A percentile compares a stretch with the other conserved stretches of the same genome.
phyloP scores from a whole-genome alignment of 2,888 invertebrate genomes.

The Conus canariensis region DNA sequence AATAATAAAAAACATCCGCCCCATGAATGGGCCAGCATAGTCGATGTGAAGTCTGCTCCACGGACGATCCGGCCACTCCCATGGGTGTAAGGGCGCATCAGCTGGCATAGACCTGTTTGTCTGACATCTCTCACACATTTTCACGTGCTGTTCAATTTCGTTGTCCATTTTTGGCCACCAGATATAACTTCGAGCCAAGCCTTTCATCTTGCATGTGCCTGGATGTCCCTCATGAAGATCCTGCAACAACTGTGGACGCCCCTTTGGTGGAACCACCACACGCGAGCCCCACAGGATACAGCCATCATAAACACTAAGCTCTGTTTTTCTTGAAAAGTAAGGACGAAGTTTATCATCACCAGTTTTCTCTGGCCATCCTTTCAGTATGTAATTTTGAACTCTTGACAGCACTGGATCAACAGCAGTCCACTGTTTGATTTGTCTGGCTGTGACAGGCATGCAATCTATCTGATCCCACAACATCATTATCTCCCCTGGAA shows the following conservation, averaged over 20 bases:
- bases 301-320: constrained; percentile 7
- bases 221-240: constrained; percentile 46
- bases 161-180: constrained; percentile 29
- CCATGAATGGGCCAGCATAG: neutral
- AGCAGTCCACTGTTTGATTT: too few relatives aligned
- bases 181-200: constrained; percentile 13
- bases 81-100: constrained; percentile 59
- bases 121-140: constrained; percentile 49
- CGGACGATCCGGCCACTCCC: constrained; percentile 38
- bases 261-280: constrained; percentile 40
- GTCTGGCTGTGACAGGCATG: too few relatives aligned
- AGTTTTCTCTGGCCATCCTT: too few relatives aligned
- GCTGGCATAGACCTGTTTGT: constrained; percentile 47
- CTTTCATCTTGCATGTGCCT: constrained; percentile 51
- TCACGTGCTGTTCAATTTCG: constrained; percentile 30
- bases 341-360: neutral
- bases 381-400: too few relatives aligned
- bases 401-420: too few relatives aligned
- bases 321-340: neutral
- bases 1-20: neutral
- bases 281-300: constrained; percentile 48
- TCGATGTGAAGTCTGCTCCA: too few relatives aligned
- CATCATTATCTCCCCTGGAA: too few relatives aligned
- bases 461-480: too few relatives aligned
- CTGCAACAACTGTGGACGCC: constrained; percentile 17